Evolutionary conservation across 2,113 vertebrate species (phyloP).

Genomic region (Tragelaphus strepsiceros): DNA sequence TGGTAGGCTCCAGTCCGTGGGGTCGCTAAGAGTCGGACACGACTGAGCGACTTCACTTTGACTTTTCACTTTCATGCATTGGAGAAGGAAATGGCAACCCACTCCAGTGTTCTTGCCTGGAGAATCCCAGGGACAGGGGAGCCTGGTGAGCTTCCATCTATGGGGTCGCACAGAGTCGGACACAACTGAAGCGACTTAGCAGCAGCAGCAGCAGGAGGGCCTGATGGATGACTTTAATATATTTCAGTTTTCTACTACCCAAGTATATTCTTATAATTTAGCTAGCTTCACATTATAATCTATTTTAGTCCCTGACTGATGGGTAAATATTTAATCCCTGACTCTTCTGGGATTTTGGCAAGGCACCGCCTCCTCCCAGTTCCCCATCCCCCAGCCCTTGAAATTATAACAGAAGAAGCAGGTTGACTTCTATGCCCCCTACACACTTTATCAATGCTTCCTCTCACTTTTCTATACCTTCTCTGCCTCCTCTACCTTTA

Average conservation of each 20-base stretch:
- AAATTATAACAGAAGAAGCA: not conserved
- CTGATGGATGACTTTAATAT: slow-evolving; percentile 67
- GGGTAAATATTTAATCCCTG: slow-evolving; percentile 37
- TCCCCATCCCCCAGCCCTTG: not conserved
- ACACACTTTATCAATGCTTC: not conserved
- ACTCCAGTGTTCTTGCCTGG: no score
- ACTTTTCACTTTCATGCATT: no score
- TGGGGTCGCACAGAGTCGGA: no score
- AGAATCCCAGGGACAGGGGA: no score
- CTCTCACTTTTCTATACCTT: not conserved
- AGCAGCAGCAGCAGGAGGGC: no score
- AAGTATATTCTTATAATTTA: slow-evolving; percentile 47
- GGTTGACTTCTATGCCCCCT: not conserved
- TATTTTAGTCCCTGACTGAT: not conserved
- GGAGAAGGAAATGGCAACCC: no score
- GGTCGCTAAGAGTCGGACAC: no score
- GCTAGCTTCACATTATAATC: slow-evolving; percentile 34
- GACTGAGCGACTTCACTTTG: no score
- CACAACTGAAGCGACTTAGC: no score
- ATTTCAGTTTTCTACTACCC: slow-evolving; percentile 38
- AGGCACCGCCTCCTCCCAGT: not conserved
- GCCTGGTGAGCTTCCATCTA: no score
- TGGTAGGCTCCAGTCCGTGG: no score
- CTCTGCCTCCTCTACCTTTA: not conserved
- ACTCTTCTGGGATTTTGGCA: not conserved